Evolutionary conservation across 2,797 vertebrate genomes (phyloP), one percentile per base, ranked within the genome.

Genomic region (Prionace glauca): DNA sequence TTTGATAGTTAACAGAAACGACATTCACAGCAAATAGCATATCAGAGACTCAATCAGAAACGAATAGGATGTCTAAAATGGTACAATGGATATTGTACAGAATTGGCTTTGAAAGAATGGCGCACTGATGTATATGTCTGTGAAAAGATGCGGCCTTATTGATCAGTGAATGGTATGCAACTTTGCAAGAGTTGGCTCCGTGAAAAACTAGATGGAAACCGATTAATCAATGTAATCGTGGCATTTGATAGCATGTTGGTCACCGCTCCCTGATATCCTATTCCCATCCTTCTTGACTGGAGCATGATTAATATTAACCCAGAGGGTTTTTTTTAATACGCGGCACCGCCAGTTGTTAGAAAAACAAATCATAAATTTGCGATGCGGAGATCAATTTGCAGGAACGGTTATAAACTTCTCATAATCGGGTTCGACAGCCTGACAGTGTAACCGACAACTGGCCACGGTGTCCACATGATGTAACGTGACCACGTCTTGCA

Each of bases 371-470:
- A 97, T 97, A 97, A 97, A 98, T 98, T 98, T 97, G 97, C 97
- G 97, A 97, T 97, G 97, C 97, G 97, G 96, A 97, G 98, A 99
- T 99, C 98, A 74, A 97, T 98, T 99, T 99, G 81, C 96, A 96
- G 95, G 95, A 93, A 94, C 95, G 60, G 95, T 36, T 95, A 95
- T 41, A 69, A 96, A 95, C 0, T 95, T 95, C 91, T 94, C 20
- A 29, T 32, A 77, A 88, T 87, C 22, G 32, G 84, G 65, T 50
- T 74, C 41, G 22, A 12, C 45, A 94, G 36, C 0, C 41, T 45
- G 93, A 41, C 65, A 92, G 26, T 45, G 92, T 50, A 45, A 94
- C 22, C 92, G 12, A 94, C 92, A 72, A 94, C 69, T 94, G 93
- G 69, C 12, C 41, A 56, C 29, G 41, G 50, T 32, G 41, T 32